phyloP scores from a whole-genome alignment of 2,888 invertebrate species.

The Agrilus mali region DNA sequence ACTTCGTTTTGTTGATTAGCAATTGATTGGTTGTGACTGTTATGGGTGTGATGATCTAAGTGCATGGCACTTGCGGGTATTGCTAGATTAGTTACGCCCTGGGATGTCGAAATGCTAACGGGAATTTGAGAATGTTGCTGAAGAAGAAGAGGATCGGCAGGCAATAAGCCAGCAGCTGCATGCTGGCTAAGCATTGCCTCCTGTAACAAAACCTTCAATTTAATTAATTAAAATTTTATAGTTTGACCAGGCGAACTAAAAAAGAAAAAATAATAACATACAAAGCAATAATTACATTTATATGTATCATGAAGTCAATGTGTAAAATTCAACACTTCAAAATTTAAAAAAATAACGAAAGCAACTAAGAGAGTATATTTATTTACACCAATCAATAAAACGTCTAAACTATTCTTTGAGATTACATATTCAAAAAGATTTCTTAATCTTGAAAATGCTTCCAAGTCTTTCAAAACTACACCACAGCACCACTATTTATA shows the following conservation, averaged over 20 bases:
- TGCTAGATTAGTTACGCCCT: constrained; percentile 29
- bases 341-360: no score
- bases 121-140: constrained; percentile 34
- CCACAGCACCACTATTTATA: no score
- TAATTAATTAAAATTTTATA: neutral
- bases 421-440: no score
- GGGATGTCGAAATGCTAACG: constrained; percentile 30
- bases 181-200: constrained; percentile 44
- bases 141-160: constrained; percentile 29
- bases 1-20: constrained; percentile 15
- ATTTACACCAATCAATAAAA: no score
- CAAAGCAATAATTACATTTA: neutral
- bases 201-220: constrained; percentile 17
- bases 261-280: neutral
- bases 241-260: neutral
- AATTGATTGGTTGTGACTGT: constrained; percentile 12
- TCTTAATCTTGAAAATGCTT: no score
- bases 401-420: no score
- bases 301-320: no score
- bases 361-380: no score
- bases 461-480: no score
- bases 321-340: no score
- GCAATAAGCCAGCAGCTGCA: constrained; percentile 27
- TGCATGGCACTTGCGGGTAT: constrained; percentile 31
- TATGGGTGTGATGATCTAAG: constrained; percentile 24